These are phyloP conservation scores for Thunnus maccoyii DNA, from an alignment of 2,113 vertebrate species.

Conservation along the genomic window DNA sequence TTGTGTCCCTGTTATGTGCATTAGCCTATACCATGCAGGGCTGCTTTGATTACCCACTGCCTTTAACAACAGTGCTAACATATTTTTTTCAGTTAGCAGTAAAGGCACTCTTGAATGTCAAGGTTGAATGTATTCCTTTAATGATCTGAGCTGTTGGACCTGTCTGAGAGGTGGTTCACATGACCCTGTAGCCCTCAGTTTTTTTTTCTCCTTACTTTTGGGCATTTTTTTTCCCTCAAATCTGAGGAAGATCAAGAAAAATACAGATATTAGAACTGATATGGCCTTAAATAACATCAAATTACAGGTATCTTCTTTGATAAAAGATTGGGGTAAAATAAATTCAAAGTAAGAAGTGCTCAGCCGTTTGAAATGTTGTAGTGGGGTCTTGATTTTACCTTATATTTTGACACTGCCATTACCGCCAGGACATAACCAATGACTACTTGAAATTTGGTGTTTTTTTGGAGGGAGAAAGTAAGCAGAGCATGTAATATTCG, in stretches of 20 bases:
- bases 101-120: neutral
- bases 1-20: too few relatives aligned
- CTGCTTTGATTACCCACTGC: neutral
- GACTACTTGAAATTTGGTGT: neutral
- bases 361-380: neutral
- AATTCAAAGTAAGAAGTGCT: neutral
- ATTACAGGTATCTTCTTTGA: constrained; percentile 2
- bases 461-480: neutral
- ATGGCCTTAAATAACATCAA: neutral
- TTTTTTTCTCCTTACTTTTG: neutral
- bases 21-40: too few relatives aligned
- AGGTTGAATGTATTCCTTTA: constrained; percentile 43
- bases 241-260: neutral
- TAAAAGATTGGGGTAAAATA: neutral
- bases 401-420: neutral
- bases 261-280: neutral
- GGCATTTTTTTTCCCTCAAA: neutral
- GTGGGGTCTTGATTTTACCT: neutral
- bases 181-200: constrained; percentile 5
- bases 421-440: constrained; percentile 6
- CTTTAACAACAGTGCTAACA: neutral
- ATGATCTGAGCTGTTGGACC: constrained; percentile 25
- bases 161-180: neutral
- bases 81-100: neutral
- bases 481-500: too few relatives aligned